Base-by-base conservation (phyloP, 2,113 vertebrate genomes). In the Glaucomys volans region DNA sequence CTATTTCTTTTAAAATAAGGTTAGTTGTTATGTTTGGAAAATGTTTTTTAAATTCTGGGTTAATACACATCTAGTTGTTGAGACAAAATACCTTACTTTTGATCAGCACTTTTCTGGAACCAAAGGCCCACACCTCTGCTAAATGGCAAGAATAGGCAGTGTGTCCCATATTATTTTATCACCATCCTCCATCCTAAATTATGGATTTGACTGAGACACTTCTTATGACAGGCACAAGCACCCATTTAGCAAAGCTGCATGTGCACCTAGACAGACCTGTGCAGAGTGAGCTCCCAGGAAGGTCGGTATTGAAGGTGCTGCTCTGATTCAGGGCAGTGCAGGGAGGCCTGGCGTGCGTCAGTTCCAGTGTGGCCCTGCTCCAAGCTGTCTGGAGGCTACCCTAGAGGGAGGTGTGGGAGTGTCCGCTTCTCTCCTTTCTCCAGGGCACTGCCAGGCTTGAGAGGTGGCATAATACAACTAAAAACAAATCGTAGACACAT, bases 401-500 rank as follows among this genome's bases (percentile, higher is more conserved):
- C 42, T 67, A 18, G 66, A 74, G 42, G 47, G 40, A 76, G 62
- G 26, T 37, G 1, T 71, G 26, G 64, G 86, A n/a, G 42, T 74
- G 24, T 52, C 50, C 47, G 72, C 74, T 57, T 92, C 80, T 94
- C 52, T 75, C 30, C 90, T 79, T 95, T 83, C 64, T 93, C 75
- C 67, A 62, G 66, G 87, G 44, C 44, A 87, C 52, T 87, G 87
- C 94, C 89, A 77, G n/a, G 59, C 76, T 95, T 52, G 32, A 57
- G 82, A 92, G 28, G 81, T 87, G 5, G 87, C 93, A 90, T 88
- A 97, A 95, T 75, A 91, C 59, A 95, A 95, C 80, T 95, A 30
- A 90, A 97, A 97, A 86, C 76, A 96, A 95, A 90, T 83, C 8
- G 0, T 69, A 82, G 77, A 67, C 90, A 42, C 32, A 97, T 90